phyloP scores from a whole-genome alignment of 2,888 invertebrate species.

The Drosophila eohydei region DNA sequence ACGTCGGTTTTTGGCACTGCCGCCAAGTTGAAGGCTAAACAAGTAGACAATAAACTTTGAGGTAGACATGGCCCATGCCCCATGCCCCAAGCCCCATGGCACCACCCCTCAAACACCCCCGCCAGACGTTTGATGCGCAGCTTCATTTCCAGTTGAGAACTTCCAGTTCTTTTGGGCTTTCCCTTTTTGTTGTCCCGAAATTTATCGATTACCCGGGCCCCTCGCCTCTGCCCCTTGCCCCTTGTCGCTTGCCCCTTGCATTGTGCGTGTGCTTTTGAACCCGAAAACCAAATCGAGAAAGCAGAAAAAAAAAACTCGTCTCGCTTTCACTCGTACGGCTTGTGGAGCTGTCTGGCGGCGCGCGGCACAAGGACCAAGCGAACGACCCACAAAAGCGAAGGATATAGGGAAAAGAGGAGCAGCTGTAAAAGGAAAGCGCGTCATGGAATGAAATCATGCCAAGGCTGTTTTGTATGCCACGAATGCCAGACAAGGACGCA shows the following conservation, averaged over 20 bases:
- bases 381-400: constrained; percentile 63
- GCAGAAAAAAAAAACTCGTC: constrained; percentile 16
- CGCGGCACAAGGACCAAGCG: constrained; percentile 55
- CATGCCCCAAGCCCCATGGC: neutral
- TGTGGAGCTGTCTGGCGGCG: constrained; percentile 74
- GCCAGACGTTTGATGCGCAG: constrained; percentile 45
- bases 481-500: constrained; percentile 37
- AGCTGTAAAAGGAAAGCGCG: constrained; percentile 37
- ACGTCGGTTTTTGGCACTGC: constrained; percentile 65
- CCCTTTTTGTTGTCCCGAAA: constrained; percentile 32
- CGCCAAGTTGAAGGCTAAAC: constrained; percentile 53
- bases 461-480: constrained; percentile 60
- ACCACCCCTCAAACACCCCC: neutral
- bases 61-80: constrained; percentile 38
- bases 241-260: constrained; percentile 1
- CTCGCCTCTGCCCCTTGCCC: too few species aligned
- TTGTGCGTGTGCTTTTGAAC: constrained; percentile 67
- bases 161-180: constrained; percentile 3
- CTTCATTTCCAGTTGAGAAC: constrained; percentile 35
- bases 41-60: constrained; percentile 57
- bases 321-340: constrained; percentile 51
- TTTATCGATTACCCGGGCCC: constrained; percentile 63
- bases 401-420: neutral
- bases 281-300: constrained; percentile 24
- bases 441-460: constrained; percentile 79